Conservation (phyloP, 2,113 vertebrate species). For the Amphiprion percula region DNA sequence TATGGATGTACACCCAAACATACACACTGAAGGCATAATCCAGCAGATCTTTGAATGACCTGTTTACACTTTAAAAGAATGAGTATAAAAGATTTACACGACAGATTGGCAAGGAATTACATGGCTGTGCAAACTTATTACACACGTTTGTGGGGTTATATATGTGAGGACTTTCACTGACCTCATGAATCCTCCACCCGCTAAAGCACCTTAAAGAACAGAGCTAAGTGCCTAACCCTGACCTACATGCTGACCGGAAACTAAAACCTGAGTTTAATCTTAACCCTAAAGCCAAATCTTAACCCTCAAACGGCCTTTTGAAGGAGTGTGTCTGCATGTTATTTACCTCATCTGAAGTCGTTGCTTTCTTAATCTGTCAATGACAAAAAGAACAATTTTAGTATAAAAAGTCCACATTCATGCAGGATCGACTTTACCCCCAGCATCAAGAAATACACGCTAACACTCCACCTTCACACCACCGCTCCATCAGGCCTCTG, state of each 20-base stretch:
- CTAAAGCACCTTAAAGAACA: too few relatives aligned
- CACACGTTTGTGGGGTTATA: not conserved
- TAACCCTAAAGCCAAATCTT: too few relatives aligned
- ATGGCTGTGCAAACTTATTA: constrained; percentile 16
- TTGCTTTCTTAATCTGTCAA: constrained; percentile 18
- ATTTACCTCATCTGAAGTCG: constrained; percentile 10
- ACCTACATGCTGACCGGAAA: too few relatives aligned
- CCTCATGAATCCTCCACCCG: too few relatives aligned
- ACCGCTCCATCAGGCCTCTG: not conserved
- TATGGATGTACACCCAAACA: not conserved
- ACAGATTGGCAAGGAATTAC: constrained; percentile 47
- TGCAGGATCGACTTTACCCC: not conserved
- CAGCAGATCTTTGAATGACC: constrained; percentile 37
- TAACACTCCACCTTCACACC: constrained; percentile 7
- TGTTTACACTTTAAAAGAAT: constrained; percentile 44
- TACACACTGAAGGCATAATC: constrained; percentile 5
- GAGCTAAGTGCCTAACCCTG: too few relatives aligned
- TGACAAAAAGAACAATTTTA: constrained; percentile 9
- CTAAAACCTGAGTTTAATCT: too few relatives aligned
- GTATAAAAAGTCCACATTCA: not conserved
- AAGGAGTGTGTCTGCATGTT: too few relatives aligned
- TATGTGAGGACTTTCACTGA: too few relatives aligned
- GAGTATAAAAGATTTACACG: not conserved
- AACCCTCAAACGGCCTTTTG: too few relatives aligned
- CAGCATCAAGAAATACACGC: not conserved